Evolutionary conservation across 2,888 invertebrate species (phyloP).

Genomic region (Nemapogon koenigi): DNA sequence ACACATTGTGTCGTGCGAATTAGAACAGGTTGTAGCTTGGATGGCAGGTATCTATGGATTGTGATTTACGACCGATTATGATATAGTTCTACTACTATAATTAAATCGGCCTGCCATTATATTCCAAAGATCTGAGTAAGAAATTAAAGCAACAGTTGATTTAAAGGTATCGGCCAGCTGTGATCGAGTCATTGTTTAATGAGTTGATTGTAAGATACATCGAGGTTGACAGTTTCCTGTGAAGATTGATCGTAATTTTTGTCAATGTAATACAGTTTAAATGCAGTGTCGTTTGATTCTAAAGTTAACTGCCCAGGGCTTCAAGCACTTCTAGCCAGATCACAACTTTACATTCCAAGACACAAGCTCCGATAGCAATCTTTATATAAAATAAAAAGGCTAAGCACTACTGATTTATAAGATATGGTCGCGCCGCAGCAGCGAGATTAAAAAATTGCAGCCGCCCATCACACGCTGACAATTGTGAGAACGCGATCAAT

Average conservation of each 20-base stretch:
- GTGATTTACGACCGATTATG: conserved; percentile 59
- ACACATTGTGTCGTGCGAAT: conserved; percentile 49
- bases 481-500: conserved; percentile 64
- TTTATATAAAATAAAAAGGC: background rate
- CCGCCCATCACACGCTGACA: conserved; percentile 52
- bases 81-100: conserved; percentile 48
- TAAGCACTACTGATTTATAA: conserved; percentile 3
- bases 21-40: conserved; percentile 58
- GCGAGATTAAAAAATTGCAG: conserved; percentile 32
- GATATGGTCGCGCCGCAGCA: background rate
- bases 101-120: conserved; percentile 55
- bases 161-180: conserved; percentile 35
- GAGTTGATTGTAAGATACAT: too few species aligned
- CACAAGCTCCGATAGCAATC: too few species aligned
- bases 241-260: too few species aligned
- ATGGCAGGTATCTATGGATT: conserved; percentile 55
- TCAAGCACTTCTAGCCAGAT: too few species aligned
- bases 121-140: conserved; percentile 41
- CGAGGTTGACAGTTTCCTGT: too few species aligned
- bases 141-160: conserved; percentile 26
- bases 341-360: too few species aligned
- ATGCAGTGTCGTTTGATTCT: too few species aligned
- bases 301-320: too few species aligned
- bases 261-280: too few species aligned
- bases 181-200: background rate